Evolutionary conservation across 2,797 vertebrate species (phyloP).

Genomic region (Staurois parvus): DNA sequence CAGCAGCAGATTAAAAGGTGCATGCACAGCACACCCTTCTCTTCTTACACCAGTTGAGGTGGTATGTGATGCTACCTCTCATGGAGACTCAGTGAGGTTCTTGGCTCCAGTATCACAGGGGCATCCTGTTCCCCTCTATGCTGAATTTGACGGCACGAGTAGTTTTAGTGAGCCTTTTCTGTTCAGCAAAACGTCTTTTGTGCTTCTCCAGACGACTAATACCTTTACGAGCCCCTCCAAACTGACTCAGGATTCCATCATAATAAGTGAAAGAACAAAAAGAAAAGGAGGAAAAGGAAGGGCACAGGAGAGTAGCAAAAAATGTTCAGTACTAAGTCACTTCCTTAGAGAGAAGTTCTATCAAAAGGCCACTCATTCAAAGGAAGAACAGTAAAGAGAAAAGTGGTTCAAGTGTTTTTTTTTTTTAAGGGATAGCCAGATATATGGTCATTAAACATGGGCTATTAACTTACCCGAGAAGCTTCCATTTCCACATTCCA

Average conservation of each 20-base stretch:
- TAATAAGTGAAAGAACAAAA: slow-evolving; percentile 49
- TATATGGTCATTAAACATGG: not conserved
- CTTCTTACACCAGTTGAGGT: slow-evolving; percentile 10
- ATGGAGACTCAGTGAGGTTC: slow-evolving; percentile 65
- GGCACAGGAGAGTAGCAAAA: not conserved
- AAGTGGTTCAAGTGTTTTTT: not conserved
- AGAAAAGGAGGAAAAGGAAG: slow-evolving; percentile 5
- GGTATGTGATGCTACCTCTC: slow-evolving; percentile 73
- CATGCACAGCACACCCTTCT: not conserved
- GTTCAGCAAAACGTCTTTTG: slow-evolving; percentile 91
- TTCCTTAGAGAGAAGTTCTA: not conserved
- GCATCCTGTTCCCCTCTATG: slow-evolving; percentile 95
- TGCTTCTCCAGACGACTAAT: slow-evolving; percentile 93
- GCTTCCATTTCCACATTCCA: slow-evolving; percentile 96
- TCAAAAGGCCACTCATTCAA: not conserved
- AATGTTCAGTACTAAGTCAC: slow-evolving; percentile 25
- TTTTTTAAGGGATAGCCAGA: too few relatives aligned
- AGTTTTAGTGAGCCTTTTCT: slow-evolving; percentile 84
- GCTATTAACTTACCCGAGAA: slow-evolving; percentile 84
- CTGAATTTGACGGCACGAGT: slow-evolving; percentile 94
- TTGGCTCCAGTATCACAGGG: slow-evolving; percentile 80
- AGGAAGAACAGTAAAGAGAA: not conserved
- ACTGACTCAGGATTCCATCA: slow-evolving; percentile 75
- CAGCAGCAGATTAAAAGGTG: not conserved
- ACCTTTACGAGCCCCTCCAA: slow-evolving; percentile 84